Evolutionary conservation across 2,113 vertebrate species (phyloP), one percentile per base, ranked within the genome.

Genomic region (Apus apus): DNA sequence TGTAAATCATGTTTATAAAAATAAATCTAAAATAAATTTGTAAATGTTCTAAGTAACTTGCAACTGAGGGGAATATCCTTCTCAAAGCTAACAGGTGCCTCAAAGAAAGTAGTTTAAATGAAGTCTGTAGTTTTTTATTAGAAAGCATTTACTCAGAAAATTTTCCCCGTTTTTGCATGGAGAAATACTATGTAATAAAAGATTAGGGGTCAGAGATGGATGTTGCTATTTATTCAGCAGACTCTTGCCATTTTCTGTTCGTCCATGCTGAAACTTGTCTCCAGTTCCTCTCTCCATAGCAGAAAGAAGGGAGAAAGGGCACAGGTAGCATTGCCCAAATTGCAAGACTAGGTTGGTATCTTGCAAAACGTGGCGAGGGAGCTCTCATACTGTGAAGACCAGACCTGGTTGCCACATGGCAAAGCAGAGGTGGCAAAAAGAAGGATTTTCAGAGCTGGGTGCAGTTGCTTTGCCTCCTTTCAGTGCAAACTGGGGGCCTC

Each of bases 261-360:
- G 25, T 87, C 48, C 0, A 0, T 23, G 32, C 32, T 68, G 66
- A 60, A 82, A 34, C 30, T 46, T 43, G 29, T 70, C 22, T 38
- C 43, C 1, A 2, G 10, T 81, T 67, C 51, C 43, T 51, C 88
- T 72, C 40, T 34, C 32, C 5, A 0, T 3, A 16, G 50, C 36
- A 50, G 58, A 62, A 64, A 6, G 46, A 65, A 40, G 8, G 25
- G 54, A 25, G 21, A 32, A 34, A 15, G 32, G 56, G 29, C 23
- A 9, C 4, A 34, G 36, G 60, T 0, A 0, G 34, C 61, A 3
- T 30, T 68, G 32, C 78, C 23, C 34, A 18, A 6, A 30, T 30
- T 25, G 12, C 50, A 13, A 8, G 58, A 61, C 26, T 2, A 13
- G 38, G 13, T 4, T 46, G 36, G 53, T 14, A 57, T 67, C 51